Evolutionary conservation across 2,113 vertebrate species (phyloP).

Genomic region (Trachemys scripta): DNA sequence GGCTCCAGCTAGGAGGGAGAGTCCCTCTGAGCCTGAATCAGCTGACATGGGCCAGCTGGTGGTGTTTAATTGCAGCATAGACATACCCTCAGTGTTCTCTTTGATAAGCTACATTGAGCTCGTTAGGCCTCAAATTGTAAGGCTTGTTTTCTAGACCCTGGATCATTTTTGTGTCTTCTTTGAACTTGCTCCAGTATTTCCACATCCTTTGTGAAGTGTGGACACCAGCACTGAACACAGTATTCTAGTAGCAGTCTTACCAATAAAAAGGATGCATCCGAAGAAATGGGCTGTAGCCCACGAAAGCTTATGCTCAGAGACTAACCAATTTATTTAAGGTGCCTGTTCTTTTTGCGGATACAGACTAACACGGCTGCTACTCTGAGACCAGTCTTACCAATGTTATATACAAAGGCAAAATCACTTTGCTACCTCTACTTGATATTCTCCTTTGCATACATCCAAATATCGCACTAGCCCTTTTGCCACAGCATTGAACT

Average conservation of each 20-base stretch:
- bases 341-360: no score
- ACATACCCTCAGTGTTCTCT: neutral
- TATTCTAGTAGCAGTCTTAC: neutral
- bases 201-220: neutral
- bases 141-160: neutral
- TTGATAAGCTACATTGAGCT: neutral
- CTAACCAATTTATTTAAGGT: no score
- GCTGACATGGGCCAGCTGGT: neutral
- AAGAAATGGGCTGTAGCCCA: no score
- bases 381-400: neutral
- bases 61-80: neutral
- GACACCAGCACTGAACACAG: neutral
- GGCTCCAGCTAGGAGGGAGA: neutral
- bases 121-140: neutral
- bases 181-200: neutral
- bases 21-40: neutral
- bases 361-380: no score
- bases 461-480: neutral
- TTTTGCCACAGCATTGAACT: neutral
- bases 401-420: neutral
- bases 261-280: neutral
- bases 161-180: neutral
- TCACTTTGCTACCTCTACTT: neutral
- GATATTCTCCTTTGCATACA: neutral
- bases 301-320: no score